Evolutionary conservation across 2,113 vertebrate genomes (phyloP).

Genomic region (Aleadryas rufinucha): DNA sequence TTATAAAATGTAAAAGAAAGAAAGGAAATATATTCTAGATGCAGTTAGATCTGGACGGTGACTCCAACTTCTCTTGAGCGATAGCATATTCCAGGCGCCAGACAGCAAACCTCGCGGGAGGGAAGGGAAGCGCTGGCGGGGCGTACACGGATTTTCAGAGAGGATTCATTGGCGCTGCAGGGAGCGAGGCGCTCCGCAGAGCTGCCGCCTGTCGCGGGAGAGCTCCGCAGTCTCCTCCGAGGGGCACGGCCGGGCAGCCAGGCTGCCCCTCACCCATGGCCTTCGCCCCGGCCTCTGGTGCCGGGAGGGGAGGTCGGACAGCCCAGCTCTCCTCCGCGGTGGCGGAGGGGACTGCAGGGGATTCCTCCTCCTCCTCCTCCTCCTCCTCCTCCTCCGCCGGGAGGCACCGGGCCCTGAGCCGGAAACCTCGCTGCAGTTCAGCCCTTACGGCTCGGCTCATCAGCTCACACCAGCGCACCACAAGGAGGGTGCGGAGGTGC

Average conservation of each 20-base stretch:
- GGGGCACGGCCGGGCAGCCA: neutral
- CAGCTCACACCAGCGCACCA: rapidly evolving
- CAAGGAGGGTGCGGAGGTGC: neutral
- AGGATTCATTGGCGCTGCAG: rapidly evolving
- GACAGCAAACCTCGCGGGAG: neutral
- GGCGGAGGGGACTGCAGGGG: neutral
- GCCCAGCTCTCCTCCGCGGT: rapidly evolving
- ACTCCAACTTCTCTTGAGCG: neutral
- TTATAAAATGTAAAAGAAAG: conserved; percentile 51
- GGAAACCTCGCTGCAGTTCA: rapidly evolving
- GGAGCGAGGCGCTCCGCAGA: rapidly evolving
- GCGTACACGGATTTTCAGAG: rapidly evolving
- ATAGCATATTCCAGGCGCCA: rapidly evolving
- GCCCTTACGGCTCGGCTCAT: neutral
- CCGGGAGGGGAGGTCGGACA: rapidly evolving
- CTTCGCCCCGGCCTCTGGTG: rapidly evolving
- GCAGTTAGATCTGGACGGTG: neutral
- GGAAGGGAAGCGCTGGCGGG: neutral
- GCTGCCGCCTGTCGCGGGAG: neutral
- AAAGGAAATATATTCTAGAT: conserved; percentile 43
- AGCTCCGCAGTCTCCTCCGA: neutral
- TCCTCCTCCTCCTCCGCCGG: neutral
- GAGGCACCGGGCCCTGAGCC: neutral
- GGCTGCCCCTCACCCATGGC: rapidly evolving
- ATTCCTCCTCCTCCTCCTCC: neutral